Evolutionary conservation across 23 tunicate species (phyloP).

Genomic region (Phallusia fumigata): DNA sequence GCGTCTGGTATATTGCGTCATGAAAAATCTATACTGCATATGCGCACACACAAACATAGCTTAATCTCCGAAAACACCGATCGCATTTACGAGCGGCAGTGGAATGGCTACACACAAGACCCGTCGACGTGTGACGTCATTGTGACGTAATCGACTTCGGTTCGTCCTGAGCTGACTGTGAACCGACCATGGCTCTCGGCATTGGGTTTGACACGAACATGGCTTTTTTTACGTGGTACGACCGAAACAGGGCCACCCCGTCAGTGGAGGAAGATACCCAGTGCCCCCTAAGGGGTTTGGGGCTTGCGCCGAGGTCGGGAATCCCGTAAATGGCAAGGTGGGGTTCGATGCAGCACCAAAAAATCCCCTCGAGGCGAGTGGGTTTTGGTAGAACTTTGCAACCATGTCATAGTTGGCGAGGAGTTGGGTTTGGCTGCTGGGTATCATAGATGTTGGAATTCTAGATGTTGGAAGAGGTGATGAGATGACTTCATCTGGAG

Average conservation of each 20-base stretch:
- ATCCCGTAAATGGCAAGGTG: background rate
- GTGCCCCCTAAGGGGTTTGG: conserved; percentile 22
- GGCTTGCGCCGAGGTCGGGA: conserved; percentile 6
- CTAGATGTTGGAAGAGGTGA: background rate
- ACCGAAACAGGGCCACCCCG: conserved; percentile 51
- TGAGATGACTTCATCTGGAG: background rate
- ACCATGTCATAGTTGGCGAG: conserved; percentile 23
- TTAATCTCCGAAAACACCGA: background rate
- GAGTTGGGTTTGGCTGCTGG: background rate
- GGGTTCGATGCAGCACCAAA: conserved; percentile 20
- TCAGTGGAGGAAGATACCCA: conserved; percentile 26
- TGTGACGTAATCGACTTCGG: background rate
- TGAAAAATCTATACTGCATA: background rate
- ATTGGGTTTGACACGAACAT: background rate
- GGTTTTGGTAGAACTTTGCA: conserved; percentile 28
- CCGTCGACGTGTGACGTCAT: background rate
- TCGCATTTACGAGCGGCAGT: background rate
- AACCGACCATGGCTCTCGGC: background rate
- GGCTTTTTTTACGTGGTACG: conserved; percentile 22
- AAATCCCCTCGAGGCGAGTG: conserved; percentile 17
- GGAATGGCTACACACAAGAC: background rate
- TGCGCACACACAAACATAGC: background rate
- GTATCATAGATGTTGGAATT: background rate
- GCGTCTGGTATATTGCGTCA: background rate
- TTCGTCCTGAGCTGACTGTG: background rate